Evolutionary conservation across 64 coral and sea anemone genomes (phyloP).

Genomic region (Astreopora myriophthalma): DNA sequence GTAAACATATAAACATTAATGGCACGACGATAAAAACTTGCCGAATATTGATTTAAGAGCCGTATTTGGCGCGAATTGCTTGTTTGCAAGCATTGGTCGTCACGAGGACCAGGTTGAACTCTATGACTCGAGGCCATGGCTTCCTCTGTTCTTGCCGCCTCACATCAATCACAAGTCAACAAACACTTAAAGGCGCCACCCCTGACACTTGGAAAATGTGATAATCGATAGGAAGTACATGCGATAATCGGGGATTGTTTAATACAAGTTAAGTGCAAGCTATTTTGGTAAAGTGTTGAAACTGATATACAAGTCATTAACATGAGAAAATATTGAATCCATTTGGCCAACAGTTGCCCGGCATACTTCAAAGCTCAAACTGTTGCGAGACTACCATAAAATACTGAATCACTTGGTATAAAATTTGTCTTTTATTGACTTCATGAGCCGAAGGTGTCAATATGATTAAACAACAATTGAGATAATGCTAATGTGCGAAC

Average conservation of each 20-base stretch:
- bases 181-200: slow-evolving; percentile 33
- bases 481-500: not conserved
- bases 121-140: not conserved
- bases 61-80: not conserved
- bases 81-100: not conserved
- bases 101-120: not conserved
- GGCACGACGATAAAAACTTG: not conserved
- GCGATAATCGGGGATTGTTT: slow-evolving; percentile 4
- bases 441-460: not conserved
- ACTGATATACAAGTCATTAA: slow-evolving; percentile 22
- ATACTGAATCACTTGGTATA: not conserved
- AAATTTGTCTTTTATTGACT: not conserved
- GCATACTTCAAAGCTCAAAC: not conserved
- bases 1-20: slow-evolving; percentile 43
- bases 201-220: slow-evolving; percentile 19
- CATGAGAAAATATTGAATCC: not conserved
- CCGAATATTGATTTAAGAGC: not conserved
- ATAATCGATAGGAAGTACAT: not conserved
- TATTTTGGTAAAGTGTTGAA: not conserved
- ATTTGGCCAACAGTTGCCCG: not conserved
- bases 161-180: not conserved
- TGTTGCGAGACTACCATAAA: not conserved
- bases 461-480: not conserved
- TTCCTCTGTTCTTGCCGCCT: slow-evolving; percentile 38
- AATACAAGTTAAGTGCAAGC: slow-evolving; percentile 6